Percentiles rank a stretch among this genome's conserved stretches.
These are phyloP conservation scores for Campoplex capitator DNA, from an alignment of 2,888 invertebrate genomes.

Conservation along the genomic window DNA sequence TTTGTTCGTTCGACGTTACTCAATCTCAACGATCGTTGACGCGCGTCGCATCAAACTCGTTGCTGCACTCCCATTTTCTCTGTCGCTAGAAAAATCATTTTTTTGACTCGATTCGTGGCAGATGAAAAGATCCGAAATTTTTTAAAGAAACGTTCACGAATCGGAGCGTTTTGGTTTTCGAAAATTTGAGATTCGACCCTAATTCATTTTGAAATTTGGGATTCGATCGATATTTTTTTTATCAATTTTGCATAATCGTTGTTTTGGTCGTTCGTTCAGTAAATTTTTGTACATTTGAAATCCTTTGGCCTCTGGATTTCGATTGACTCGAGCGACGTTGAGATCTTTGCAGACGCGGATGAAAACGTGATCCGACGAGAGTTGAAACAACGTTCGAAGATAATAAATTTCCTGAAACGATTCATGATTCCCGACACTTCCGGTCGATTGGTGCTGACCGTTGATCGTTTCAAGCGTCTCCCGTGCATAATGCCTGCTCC, in stretches of 20 bases:
- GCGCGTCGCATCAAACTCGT: neutral
- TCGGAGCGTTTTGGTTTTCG: too few species aligned
- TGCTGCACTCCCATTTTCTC: neutral
- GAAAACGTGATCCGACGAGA: too few species aligned
- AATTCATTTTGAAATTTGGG: too few species aligned
- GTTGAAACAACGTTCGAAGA: neutral
- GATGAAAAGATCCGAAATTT: too few species aligned
- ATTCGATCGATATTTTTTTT: neutral
- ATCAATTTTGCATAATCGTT: neutral
- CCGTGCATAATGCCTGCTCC: constrained; percentile 23
- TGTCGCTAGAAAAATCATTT: neutral
- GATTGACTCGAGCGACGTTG: too few species aligned
- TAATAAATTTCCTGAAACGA: constrained; percentile 41
- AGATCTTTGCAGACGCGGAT: too few species aligned
- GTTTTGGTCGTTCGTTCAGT: neutral
- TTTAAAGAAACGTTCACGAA: too few species aligned
- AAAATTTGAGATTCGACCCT: too few species aligned
- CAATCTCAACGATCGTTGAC: constrained; percentile 9
- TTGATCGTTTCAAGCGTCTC: constrained; percentile 5
- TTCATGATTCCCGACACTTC: constrained; percentile 39
- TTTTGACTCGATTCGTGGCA: neutral
- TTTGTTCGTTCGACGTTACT: constrained; percentile 64
- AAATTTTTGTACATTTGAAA: too few species aligned
- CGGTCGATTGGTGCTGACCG: constrained; percentile 28
- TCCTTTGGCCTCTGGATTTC: too few species aligned